Evolutionary conservation across 2,888 invertebrate genomes (phyloP).

Genomic region (Agrotis exclamationis): DNA sequence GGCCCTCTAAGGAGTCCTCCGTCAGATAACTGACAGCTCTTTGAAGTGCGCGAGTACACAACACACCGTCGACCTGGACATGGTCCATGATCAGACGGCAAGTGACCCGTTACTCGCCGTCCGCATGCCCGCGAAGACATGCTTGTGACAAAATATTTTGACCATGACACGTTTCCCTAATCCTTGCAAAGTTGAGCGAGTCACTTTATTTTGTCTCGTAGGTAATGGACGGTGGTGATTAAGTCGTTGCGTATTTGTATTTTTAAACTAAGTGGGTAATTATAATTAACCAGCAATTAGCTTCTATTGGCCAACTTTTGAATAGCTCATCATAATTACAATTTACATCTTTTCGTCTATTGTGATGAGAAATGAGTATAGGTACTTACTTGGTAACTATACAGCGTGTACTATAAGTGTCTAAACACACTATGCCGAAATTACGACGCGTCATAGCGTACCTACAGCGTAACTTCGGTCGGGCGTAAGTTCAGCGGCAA

Average conservation of each 20-base stretch:
- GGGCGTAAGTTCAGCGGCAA: too few relatives aligned
- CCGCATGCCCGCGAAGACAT: neutral
- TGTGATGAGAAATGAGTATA: neutral
- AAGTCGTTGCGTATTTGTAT: neutral
- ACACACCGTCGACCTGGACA: too few relatives aligned
- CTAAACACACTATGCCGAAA: too few relatives aligned
- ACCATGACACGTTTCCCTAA: neutral
- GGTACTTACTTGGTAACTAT: neutral
- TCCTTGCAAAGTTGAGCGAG: neutral
- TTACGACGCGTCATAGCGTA: too few relatives aligned
- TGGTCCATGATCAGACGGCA: too few relatives aligned
- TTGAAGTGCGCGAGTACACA: too few relatives aligned
- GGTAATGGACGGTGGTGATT: neutral
- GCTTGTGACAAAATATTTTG: neutral
- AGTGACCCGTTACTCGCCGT: too few relatives aligned
- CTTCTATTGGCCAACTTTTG: neutral
- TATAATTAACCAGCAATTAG: neutral
- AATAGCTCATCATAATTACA: neutral
- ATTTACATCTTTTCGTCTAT: constrained; percentile 2
- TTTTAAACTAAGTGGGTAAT: neutral
- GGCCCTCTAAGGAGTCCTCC: too few relatives aligned
- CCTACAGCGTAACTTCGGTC: too few relatives aligned
- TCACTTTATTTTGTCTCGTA: constrained; percentile 1
- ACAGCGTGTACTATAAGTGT: too few relatives aligned
- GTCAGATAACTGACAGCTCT: too few relatives aligned